Evolutionary conservation across 2,797 vertebrate genomes (phyloP), one percentile per base, ranked within the genome.

Genomic region (Lophotriccus pileatus): DNA sequence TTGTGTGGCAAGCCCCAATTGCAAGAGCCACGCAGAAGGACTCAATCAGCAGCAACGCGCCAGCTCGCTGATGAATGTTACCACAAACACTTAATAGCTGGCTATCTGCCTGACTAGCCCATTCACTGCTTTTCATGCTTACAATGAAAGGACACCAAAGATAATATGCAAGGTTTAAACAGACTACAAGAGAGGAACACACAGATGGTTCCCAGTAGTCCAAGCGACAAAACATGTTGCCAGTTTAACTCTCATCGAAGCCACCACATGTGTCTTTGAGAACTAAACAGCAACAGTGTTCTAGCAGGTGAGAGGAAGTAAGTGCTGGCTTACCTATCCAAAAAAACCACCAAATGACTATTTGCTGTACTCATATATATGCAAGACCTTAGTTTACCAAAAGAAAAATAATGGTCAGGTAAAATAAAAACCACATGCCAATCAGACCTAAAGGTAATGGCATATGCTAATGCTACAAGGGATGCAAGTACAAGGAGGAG

Each of bases 61-160:
- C 88, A 92, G 75, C 63, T 68, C 0, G 0, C 30, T 90, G 81
- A 90, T 68, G 41, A 93, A 84, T 36, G 70, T 32, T 64, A 87
- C 86, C 87, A 84, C 60, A 30, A 90, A 68, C 64, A 66, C 34
- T 49, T 56, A 67, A 76, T 20, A 67, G 88, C 47, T 94, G 94
- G 86, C 93, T 60, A 41, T 43, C 64, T 89, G 94, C 94, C 89
- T 27, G 9, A 46, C 34, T 3, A 2, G 64, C 60, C 90, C 88
- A 90, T 77, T 90, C 81, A 83, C 58, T 58, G 46, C 87, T 80
- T 75, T 24, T 81, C 23, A 25, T 13, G 55, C 78, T 59, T 53
- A 72, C 64, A 85, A 36, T 50, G 70, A 72, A 94, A 83, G 43
- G 44, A 85, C 64, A 94, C 16, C 37, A 47, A 79, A 86, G 34